Evolutionary conservation across 2,888 invertebrate species (phyloP).

Genomic region (Aquatica leii): DNA sequence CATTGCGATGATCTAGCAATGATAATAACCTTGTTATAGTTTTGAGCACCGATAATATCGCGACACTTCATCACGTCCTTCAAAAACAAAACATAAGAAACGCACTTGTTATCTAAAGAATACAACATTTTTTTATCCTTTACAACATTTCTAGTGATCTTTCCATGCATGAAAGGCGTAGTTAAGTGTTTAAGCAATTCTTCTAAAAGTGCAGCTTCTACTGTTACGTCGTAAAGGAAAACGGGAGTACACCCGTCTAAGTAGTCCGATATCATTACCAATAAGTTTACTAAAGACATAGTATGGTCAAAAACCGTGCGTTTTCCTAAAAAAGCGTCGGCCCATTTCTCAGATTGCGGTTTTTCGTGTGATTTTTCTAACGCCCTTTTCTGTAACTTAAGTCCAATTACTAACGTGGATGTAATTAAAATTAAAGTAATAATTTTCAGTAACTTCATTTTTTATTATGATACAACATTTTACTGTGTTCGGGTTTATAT

Average conservation of each 20-base stretch:
- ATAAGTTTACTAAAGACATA: slow-evolving; percentile 67
- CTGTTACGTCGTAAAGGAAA: slow-evolving; percentile 71
- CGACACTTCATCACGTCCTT: slow-evolving; percentile 68
- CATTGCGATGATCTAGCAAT: slow-evolving; percentile 77
- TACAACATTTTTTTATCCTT: slow-evolving; percentile 61
- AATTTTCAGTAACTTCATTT: too few relatives aligned
- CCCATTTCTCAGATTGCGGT: slow-evolving; percentile 55
- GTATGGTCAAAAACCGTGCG: slow-evolving; percentile 60
- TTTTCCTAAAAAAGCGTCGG: slow-evolving; percentile 51
- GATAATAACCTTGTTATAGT: slow-evolving; percentile 70
- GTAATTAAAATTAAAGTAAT: too few relatives aligned
- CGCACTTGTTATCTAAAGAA: slow-evolving; percentile 62
- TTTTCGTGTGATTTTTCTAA: slow-evolving; percentile 58
- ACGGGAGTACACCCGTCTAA: slow-evolving; percentile 71
- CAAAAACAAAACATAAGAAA: slow-evolving; percentile 74
- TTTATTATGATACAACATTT: too few relatives aligned
- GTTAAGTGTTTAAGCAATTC: slow-evolving; percentile 67
- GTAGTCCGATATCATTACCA: slow-evolving; percentile 69
- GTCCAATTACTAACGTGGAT: too few relatives aligned
- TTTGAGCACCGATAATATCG: slow-evolving; percentile 69
- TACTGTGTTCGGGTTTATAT: too few relatives aligned
- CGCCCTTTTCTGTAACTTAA: slow-evolving; percentile 43
- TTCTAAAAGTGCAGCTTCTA: slow-evolving; percentile 67
- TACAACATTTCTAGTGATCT: slow-evolving; percentile 63
- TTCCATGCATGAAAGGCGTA: slow-evolving; percentile 69